Evolutionary conservation across 2,113 vertebrate genomes (phyloP).

Genomic region (Melospiza georgiana): DNA sequence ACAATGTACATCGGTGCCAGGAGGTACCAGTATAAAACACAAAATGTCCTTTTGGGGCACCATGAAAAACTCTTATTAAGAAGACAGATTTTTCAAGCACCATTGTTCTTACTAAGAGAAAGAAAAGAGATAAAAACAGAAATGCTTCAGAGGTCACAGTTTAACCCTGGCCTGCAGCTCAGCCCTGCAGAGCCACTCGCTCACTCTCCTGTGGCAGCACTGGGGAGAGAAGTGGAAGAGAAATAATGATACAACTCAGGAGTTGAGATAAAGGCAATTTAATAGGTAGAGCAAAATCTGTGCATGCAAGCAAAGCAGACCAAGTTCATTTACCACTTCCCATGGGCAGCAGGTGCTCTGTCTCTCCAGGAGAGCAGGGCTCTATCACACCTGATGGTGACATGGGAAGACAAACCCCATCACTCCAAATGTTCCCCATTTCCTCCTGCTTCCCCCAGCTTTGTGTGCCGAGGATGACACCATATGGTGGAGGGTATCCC

Average conservation of each 20-base stretch:
- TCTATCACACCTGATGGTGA: accelerated
- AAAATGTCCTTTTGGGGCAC: not conserved
- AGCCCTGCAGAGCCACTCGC: accelerated
- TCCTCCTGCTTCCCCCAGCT: not conserved
- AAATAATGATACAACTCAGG: not conserved
- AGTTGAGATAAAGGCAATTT: not conserved
- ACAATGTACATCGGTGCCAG: not conserved
- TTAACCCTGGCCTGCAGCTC: not conserved
- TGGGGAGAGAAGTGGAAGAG: not conserved
- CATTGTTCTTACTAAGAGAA: not conserved
- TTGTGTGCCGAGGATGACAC: not conserved
- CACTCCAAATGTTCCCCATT: not conserved
- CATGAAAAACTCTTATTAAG: not conserved
- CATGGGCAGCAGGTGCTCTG: not conserved
- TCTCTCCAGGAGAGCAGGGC: not conserved
- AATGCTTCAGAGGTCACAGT: not conserved
- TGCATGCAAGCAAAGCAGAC: not conserved
- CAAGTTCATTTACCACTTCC: not conserved
- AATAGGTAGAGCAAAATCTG: not conserved
- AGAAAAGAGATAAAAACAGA: not conserved
- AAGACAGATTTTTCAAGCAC: not conserved
- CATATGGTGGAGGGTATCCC: not conserved
- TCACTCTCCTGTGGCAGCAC: not conserved
- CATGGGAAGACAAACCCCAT: accelerated
- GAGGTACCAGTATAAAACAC: not conserved